These are phyloP conservation scores for Poeciliopsis gracilis DNA, from an alignment of 2,797 vertebrate species.

Conservation along the genomic window DNA sequence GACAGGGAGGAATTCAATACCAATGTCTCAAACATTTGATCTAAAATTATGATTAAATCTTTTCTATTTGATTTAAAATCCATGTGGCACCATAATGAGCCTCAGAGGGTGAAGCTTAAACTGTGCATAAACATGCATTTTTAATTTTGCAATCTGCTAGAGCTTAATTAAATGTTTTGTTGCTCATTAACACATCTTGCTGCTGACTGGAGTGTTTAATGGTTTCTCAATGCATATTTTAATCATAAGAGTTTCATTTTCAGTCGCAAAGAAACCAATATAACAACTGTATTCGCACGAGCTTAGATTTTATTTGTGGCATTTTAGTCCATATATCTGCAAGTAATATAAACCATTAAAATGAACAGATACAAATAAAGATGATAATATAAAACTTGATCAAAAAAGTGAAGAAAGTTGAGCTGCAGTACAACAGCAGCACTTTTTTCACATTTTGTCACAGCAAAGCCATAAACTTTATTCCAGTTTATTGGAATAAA, in stretches of 20 bases:
- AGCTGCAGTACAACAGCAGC: neutral
- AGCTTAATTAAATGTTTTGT: slow-evolving; percentile 8
- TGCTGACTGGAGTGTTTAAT: neutral
- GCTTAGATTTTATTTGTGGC: neutral
- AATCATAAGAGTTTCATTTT: slow-evolving; percentile 11
- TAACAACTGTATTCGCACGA: neutral
- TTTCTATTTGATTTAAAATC: neutral
- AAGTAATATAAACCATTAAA: neutral
- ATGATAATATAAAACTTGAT: neutral
- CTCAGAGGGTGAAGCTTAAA: neutral
- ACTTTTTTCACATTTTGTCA: neutral
- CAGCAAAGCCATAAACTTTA: neutral
- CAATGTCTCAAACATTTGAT: neutral
- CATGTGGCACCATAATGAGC: neutral
- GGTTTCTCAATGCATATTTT: neutral
- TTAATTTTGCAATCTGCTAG: neutral
- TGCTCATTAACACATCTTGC: neutral
- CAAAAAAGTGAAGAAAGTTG: neutral
- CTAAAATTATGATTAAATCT: neutral
- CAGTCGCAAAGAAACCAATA: slow-evolving; percentile 18
- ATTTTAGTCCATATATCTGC: neutral
- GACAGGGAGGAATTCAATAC: neutral
- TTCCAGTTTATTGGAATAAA: neutral
- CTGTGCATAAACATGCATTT: slow-evolving; percentile 2
- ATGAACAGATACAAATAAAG: neutral